Evolutionary conservation across 2,888 invertebrate genomes (phyloP).

Genomic region (Tinea trinotella): DNA sequence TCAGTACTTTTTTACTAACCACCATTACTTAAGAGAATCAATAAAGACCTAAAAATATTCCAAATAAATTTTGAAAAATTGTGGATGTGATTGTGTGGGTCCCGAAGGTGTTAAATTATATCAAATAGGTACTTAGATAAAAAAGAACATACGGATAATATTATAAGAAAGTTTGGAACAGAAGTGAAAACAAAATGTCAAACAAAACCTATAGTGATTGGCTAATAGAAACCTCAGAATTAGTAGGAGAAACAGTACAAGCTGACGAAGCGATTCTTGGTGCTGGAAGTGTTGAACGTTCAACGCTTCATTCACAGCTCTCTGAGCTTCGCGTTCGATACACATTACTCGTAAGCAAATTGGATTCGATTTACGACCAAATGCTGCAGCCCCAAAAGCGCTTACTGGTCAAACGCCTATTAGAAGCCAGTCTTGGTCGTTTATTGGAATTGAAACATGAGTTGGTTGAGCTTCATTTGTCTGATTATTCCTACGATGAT

Average conservation of each 20-base stretch:
- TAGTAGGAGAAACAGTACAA: slow-evolving; percentile 71
- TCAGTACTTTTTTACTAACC: too few species aligned
- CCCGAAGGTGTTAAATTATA: too few species aligned
- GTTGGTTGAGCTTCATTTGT: slow-evolving; percentile 86
- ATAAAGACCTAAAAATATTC: too few species aligned
- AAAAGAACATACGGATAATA: too few species aligned
- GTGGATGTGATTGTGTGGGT: too few species aligned
- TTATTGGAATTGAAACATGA: slow-evolving; percentile 91
- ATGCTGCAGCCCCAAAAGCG: slow-evolving; percentile 94
- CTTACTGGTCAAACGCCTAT: slow-evolving; percentile 78
- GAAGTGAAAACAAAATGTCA: slow-evolving; percentile 76
- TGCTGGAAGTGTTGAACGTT: slow-evolving; percentile 72
- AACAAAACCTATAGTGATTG: slow-evolving; percentile 80
- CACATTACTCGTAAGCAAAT: slow-evolving; percentile 79
- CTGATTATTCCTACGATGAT: slow-evolving; percentile 91
- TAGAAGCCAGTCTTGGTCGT: slow-evolving; percentile 86
- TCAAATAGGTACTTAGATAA: too few species aligned
- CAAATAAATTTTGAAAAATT: too few species aligned
- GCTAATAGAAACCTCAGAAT: slow-evolving; percentile 72
- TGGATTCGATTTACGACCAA: slow-evolving; percentile 91
- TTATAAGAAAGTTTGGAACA: too few species aligned
- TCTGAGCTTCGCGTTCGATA: slow-evolving; percentile 87
- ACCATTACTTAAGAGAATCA: too few species aligned
- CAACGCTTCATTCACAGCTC: slow-evolving; percentile 73
- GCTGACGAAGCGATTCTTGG: slow-evolving; percentile 75